Base-by-base conservation (phyloP, 2,888 invertebrate species). In the Xylota sylvarum region DNA sequence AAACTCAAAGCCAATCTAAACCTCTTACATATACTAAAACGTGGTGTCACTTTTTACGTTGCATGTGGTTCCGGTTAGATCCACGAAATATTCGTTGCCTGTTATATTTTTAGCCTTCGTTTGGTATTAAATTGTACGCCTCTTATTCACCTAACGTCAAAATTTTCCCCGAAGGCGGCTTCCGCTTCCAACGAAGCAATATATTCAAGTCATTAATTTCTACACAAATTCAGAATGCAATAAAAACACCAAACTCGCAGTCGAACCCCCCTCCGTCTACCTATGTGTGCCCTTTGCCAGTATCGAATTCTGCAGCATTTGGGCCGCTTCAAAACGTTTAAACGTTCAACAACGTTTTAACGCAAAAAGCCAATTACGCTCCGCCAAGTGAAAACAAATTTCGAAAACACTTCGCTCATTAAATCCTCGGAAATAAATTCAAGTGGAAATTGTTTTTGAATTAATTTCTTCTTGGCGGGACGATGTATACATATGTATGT, bases 361-460 rank as follows among this genome's bases (percentile, higher is more conserved):
- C 50, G 50, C 50, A 50, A 50, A 50, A 50, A 50, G 50, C 50
- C 23, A 50, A 50, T 50, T 50, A 50, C 10, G 23, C 23, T 50
- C 7, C 19, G 50, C 10, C 4, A 50, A 50, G 50, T 50, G 50
- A 50, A 50, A 50, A 50, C 50, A 19, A 50, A 23, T 50, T 50
- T 50, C 19, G 10, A 50, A 50, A 50, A 50, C 10, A 19, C 48
- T 48, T 48, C 43, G 14, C 43, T 48, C 48, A 19, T 48, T 48
- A 48, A 50, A 23, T 79, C 67, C 19, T 60, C 27, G 4, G 55
- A 74, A 73, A 84, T 84, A 80, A 80, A 80, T 84, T 80, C 56
- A 74, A 79, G 35, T 55, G 84, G 67, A 74, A 84, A 84, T 79
- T 79, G 79, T 79, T 84, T 84, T 84, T 60, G 73, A 79, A 83